Percentiles rank a stretch among this genome's conserved stretches.
Conservation (phyloP, 53 echinoderm and acorn worm genomes). For the Apostichopus leukothele region DNA sequence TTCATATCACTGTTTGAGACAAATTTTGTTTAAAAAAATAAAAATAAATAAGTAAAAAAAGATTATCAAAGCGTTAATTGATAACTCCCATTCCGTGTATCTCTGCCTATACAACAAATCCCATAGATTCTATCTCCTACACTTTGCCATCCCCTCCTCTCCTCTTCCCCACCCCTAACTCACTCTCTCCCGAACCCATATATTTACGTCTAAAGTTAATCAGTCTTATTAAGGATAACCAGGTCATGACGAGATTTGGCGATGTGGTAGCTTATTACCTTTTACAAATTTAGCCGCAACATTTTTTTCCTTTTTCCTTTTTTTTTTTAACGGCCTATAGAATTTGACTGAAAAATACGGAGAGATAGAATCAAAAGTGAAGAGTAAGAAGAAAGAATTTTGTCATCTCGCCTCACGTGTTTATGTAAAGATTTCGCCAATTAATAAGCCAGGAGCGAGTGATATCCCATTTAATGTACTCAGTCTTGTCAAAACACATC, state of each 20-base stretch:
- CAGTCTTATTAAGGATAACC: background rate
- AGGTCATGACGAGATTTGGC: background rate
- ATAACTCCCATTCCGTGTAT: background rate
- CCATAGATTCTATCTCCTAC: background rate
- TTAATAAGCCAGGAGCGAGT: slow-evolving; percentile 25
- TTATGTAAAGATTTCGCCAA: slow-evolving; percentile 47
- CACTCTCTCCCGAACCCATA: too few species aligned
- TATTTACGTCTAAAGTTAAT: background rate
- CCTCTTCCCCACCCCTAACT: too few species aligned
- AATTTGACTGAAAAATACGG: background rate
- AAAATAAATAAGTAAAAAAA: too few species aligned
- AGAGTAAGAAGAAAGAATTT: background rate
- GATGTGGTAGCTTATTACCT: background rate
- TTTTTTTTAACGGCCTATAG: background rate
- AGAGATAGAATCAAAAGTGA: background rate
- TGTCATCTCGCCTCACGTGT: slow-evolving; percentile 37
- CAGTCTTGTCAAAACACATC: slow-evolving; percentile 42
- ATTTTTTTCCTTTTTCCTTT: background rate
- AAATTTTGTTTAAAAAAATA: too few species aligned
- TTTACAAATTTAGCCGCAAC: slow-evolving; percentile 1
- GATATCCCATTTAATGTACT: slow-evolving; percentile 36
- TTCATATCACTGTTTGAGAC: too few species aligned
- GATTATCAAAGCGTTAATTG: too few species aligned
- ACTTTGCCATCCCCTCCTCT: background rate
- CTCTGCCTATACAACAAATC: background rate